Conservation (phyloP, 2,888 invertebrate species). For the Dusona sp. region DNA sequence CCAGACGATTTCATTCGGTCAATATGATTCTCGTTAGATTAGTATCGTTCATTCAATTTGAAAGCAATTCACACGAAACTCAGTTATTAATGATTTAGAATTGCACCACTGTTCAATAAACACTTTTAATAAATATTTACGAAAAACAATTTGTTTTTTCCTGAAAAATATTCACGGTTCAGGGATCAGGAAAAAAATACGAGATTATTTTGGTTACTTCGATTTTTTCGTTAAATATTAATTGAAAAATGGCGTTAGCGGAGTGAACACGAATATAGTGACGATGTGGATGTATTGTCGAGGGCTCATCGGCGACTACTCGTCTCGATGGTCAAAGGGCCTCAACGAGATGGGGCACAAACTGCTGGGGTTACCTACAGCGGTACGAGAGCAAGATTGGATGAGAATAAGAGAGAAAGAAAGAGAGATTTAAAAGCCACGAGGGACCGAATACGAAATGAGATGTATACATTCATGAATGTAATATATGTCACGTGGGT, state of each 20-base stretch:
- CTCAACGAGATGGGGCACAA: slow-evolving; percentile 58
- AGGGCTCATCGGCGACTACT: slow-evolving; percentile 60
- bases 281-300: slow-evolving; percentile 35
- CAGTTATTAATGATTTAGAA: background rate
- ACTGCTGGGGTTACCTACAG: slow-evolving; percentile 61
- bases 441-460: slow-evolving; percentile 68
- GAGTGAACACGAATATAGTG: background rate
- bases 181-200: background rate
- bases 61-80: background rate
- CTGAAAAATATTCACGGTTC: background rate
- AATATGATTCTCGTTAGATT: no score
- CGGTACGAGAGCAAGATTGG: slow-evolving; percentile 48
- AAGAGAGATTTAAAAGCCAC: slow-evolving; percentile 49
- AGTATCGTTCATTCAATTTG: background rate
- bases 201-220: background rate
- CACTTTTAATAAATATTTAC: no score
- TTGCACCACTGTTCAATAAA: background rate
- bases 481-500: background rate
- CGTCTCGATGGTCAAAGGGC: slow-evolving; percentile 69
- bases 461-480: slow-evolving; percentile 47
- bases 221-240: background rate
- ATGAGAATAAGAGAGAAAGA: slow-evolving; percentile 41
- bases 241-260: background rate
- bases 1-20: background rate
- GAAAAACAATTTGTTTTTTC: background rate